phyloP scores from a whole-genome alignment of 2,797 vertebrate species.

The Mus spretus region DNA sequence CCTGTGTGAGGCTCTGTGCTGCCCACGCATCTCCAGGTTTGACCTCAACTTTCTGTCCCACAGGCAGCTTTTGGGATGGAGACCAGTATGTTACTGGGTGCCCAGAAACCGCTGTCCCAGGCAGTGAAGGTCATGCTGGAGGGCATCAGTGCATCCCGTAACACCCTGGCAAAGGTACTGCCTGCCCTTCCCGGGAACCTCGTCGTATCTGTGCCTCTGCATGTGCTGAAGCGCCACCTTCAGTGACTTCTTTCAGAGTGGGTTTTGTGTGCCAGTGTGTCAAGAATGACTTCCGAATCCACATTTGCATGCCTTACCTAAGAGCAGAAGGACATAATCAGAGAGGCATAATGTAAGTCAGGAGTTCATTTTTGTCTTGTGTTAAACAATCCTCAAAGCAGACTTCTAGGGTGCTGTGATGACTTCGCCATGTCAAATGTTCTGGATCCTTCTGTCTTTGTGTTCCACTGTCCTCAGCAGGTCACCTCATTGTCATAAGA shows the following conservation, averaged over 20 bases:
- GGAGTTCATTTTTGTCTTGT: background rate
- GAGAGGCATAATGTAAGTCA: background rate
- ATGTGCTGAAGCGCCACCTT: background rate
- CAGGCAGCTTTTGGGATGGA: conserved; percentile 95
- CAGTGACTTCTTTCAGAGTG: background rate
- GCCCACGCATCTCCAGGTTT: rapidly evolving
- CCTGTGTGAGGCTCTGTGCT: background rate
- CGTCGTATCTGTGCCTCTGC: rapidly evolving
- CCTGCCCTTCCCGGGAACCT: rapidly evolving
- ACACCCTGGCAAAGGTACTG: conserved; percentile 85
- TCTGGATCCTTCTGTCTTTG: background rate
- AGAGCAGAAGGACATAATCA: background rate
- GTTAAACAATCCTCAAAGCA: background rate
- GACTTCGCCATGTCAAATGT: background rate
- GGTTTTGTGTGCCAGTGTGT: background rate
- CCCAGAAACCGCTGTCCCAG: conserved; percentile 88
- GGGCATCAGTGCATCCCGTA: conserved; percentile 81
- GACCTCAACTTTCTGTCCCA: background rate
- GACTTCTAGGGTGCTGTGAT: background rate
- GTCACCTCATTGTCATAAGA: conserved; percentile 36
- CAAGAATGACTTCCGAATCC: background rate
- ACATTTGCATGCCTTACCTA: background rate
- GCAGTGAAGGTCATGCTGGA: conserved; percentile 89
- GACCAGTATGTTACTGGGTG: conserved; percentile 88
- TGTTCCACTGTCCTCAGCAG: background rate